Percentiles rank a stretch among this genome's conserved stretches.
Evolutionary conservation across 92 coral and sea anemone genomes (phyloP).

Genomic region (Siderastrea radians): DNA sequence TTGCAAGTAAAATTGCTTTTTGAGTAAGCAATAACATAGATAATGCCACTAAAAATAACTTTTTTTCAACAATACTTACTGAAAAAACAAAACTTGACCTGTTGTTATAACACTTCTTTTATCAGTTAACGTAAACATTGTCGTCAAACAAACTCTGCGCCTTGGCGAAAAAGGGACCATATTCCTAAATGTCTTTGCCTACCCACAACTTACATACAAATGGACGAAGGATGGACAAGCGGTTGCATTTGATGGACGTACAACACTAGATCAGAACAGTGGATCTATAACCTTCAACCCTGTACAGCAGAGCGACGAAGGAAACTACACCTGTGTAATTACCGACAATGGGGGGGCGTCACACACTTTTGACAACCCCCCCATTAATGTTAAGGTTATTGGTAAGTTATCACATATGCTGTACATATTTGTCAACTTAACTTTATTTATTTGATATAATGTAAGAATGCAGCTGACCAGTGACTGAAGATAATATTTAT

Average conservation of each 20-base stretch:
- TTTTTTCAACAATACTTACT: not conserved
- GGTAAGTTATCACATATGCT: slow-evolving; percentile 19
- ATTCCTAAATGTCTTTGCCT: slow-evolving; percentile 19
- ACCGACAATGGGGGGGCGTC: not conserved
- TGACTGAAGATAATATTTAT: too few species aligned
- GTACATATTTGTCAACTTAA: not conserved
- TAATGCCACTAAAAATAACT: too few species aligned
- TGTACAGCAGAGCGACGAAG: slow-evolving; percentile 60
- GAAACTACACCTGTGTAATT: slow-evolving; percentile 60
- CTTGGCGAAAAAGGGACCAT: slow-evolving; percentile 25
- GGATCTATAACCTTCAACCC: slow-evolving; percentile 52
- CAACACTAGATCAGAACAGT: slow-evolving; percentile 10
- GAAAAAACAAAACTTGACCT: not conserved
- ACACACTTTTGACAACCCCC: not conserved
- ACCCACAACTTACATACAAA: slow-evolving; percentile 33
- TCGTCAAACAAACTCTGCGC: slow-evolving; percentile 19
- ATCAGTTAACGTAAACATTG: not conserved
- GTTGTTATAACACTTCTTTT: not conserved
- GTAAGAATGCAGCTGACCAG: too few species aligned
- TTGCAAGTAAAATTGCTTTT: too few species aligned
- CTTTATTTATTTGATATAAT: not conserved
- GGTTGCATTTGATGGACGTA: slow-evolving; percentile 5
- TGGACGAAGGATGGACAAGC: slow-evolving; percentile 62
- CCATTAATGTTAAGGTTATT: slow-evolving; percentile 29
- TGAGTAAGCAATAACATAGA: too few species aligned